Evolutionary conservation across 1,140 invertebrate genomes (phyloP), one percentile per base, ranked within the genome.

Genomic region (Drosophila kepulauana): DNA sequence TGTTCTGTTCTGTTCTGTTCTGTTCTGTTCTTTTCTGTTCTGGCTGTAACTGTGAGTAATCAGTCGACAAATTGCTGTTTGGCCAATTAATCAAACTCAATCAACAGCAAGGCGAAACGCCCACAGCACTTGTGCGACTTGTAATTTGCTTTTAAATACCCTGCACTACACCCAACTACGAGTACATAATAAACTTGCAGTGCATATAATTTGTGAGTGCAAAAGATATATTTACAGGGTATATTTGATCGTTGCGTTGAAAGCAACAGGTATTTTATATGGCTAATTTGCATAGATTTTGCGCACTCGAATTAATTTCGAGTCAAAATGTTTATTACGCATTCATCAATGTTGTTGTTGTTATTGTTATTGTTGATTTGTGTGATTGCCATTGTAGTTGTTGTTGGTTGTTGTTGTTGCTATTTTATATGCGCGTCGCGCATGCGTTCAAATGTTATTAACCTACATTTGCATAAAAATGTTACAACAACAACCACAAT

Each of bases 401-500:
- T 38, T 63, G 59, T 66, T 75, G 45, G 64, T 73, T 46, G 20
- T 3, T 70, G 35, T 61, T 71, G 38, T 41, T 64, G 49, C 15
- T 66, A 56, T 75, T 87, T 81, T 66, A 57, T 72, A 88, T 88
- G 76, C 84, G 79, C 78, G 82, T 68, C 61, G 85, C 81, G 78
- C 86, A 75, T 89, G 81, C 85, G 75, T 56, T 72, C 49, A 81
- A 88, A 89, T 85, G 85, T 88, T 88, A 88, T 88, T 89, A 88
- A 88, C 85, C 85, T 75, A 89, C 78, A 88, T 88, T 88, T 88
- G 85, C 85, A 88, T 88, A 88, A 88, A 75, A 81, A 77, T 66
- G 66, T 33, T 75, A 73, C 61, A 80, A 7, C 59, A 67, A 78
- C 38, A 71, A 58, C 46, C 58, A 72, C 15, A 75, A 20, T 20